Base-by-base conservation (phyloP, 1,140 invertebrate genomes). In the Leptinotarsa lineolata region DNA sequence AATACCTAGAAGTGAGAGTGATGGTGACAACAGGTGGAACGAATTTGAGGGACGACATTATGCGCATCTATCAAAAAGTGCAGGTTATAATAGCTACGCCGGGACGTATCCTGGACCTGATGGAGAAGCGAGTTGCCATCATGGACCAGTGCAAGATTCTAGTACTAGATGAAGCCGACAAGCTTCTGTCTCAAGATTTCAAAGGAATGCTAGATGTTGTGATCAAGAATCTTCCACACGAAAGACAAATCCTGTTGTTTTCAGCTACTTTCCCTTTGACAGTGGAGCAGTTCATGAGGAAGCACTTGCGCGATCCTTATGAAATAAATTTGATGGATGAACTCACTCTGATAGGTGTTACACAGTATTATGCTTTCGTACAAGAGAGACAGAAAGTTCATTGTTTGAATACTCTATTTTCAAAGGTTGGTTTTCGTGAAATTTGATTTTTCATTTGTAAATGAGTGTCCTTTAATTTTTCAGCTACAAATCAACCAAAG, bases 251-350 rank as follows among this genome's bases (percentile, higher is more conserved):
- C 83, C 89, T 99, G 83, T 89, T 99, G 72, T 99, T 98, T 88
- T 99, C 97, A 77, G 98, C 98, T 74, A 99, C 98, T 78, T 99
- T 99, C 88, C 98, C 98, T 77, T 88, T 98, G 69, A 98, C 97
- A 80, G 98, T 99, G n/a, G 97, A 99, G 87, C 92, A 97, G 84
- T 99, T 99, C 85, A 99, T 99, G 97, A 93, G 94, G 84, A 98
- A 97, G 85, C 96, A 99, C 85, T 91, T 99, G 83, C 92, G 92
- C 80, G 93, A 97, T 85, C 97, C 98, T 63, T 98, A 99, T 85
- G 98, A 99, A 87, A 99, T 99, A 80, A 99, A 99, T 87, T 90
- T 99, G 79, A 99, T 99, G 98, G 98, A 99, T 84, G 98, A 99
- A 85, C 88, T 99, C 75, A 99, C 98, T 74, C 85, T 99, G 58